Evolutionary conservation across 2,797 vertebrate species (phyloP).

Genomic region (Numenius phaeopus): DNA sequence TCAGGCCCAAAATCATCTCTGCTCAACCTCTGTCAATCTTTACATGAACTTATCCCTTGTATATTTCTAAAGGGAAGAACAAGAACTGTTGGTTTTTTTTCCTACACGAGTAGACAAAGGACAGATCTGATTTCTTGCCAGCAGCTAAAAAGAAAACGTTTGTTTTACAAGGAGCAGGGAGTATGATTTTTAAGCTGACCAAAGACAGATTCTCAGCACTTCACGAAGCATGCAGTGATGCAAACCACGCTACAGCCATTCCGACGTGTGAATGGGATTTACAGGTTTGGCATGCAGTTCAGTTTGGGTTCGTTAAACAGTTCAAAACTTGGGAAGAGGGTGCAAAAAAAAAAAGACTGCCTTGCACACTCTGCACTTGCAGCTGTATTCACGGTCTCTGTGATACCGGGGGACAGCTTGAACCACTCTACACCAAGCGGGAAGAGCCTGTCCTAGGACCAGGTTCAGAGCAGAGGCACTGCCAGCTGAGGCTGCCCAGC

Average conservation of each 20-base stretch:
- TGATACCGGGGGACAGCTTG: neutral
- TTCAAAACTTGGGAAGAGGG: neutral
- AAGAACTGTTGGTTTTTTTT: neutral
- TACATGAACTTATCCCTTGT: neutral
- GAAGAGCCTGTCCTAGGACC: neutral
- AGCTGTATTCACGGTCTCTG: neutral
- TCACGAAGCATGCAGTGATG: neutral
- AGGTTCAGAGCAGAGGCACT: slow-evolving; percentile 7
- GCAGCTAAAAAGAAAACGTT: neutral
- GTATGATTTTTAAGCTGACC: neutral
- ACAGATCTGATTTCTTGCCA: neutral
- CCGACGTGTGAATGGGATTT: neutral
- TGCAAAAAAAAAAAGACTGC: neutral
- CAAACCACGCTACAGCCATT: neutral
- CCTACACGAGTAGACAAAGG: neutral
- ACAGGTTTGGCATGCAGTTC: slow-evolving; percentile 41
- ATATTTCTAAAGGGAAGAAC: rapidly evolving
- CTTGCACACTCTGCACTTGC: neutral
- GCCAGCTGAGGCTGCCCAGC: neutral
- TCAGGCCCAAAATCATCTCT: neutral
- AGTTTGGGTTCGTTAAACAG: neutral
- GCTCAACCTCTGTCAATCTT: neutral
- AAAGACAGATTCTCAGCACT: neutral
- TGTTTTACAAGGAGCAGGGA: neutral
- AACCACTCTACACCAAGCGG: neutral